Conservation (phyloP, 2,888 invertebrate species). For the Sesia apiformis region DNA sequence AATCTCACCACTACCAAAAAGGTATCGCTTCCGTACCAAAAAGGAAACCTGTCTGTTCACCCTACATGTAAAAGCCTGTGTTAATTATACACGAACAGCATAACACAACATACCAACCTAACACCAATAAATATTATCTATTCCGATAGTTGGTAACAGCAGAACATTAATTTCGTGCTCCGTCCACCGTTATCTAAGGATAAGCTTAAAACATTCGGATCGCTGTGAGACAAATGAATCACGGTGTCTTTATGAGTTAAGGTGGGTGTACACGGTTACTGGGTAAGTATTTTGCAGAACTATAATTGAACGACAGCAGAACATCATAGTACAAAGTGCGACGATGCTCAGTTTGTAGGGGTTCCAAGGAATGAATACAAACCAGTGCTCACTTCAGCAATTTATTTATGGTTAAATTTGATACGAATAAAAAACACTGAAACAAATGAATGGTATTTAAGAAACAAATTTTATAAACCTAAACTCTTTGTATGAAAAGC, state of each 20-base stretch:
- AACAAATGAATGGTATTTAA: too few relatives aligned
- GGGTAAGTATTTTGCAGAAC: too few relatives aligned
- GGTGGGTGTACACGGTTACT: constrained; percentile 8
- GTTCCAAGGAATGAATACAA: too few relatives aligned
- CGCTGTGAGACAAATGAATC: constrained; percentile 49
- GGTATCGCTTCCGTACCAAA: background rate
- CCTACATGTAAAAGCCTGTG: background rate
- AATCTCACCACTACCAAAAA: too few relatives aligned
- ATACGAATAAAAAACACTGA: too few relatives aligned
- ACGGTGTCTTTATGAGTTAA: constrained; percentile 38
- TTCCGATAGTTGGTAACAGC: constrained; percentile 21
- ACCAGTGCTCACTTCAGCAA: too few relatives aligned
- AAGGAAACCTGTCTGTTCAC: background rate
- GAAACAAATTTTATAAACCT: too few relatives aligned
- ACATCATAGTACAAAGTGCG: too few relatives aligned
- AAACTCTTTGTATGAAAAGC: too few relatives aligned
- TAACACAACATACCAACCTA: constrained; percentile 10
- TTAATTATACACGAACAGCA: background rate
- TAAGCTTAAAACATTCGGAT: constrained; percentile 54
- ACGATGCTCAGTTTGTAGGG: too few relatives aligned
- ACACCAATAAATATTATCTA: constrained; percentile 25
- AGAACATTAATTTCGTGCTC: constrained; percentile 41
- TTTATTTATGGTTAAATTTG: too few relatives aligned
- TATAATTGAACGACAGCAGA: too few relatives aligned
- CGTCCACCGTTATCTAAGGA: constrained; percentile 36